Base-by-base conservation (phyloP, 2,888 invertebrate genomes). In the Blastobasis lacticolella region DNA sequence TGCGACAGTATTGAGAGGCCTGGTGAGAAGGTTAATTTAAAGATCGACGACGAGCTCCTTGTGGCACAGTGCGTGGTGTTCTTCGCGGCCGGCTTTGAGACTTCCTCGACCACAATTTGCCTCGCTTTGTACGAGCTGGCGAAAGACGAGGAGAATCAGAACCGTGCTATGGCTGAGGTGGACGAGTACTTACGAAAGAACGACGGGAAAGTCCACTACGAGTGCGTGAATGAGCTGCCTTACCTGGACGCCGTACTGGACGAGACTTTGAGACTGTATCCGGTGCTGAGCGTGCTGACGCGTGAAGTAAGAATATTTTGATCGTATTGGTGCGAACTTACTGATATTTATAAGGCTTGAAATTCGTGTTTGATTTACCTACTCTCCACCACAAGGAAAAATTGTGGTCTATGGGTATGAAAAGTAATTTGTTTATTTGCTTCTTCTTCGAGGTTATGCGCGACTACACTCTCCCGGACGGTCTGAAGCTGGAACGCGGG, bases 41-140 rank as follows among this genome's bases (percentile, higher is more conserved):
- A 73, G 4, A 62, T 90, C 0, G 71, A 80, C 0, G 64, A 88
- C 8, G 75, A 87, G 4, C 64, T 90, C 42, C 57, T 91, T 5
- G 78, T 86, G 0, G 83, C 90, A 0, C 90, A 92, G 52, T 86
- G 90, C 4, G 78, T 89, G 38, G 64, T 89, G 0, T 90, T 92
- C 50, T 81, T 79, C 40, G 67, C 65, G 0, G 80, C 77, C 36
- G 81, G 81, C 0, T 81, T 65, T 46, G 81, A 81, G 10, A 79
- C 80, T 0, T 73, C 79, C 4, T 64, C 80, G 0, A 67, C 67
- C 0, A 73, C 75, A 0, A 49, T 67, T 9, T 62, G 64, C 37
- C 72, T 61, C 40, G 61, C 68, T 0, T 51, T 81, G 23, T 78
- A 58, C 38, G 78, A 81, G 46, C 54, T 81, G 7, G 75, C 81